These are phyloP conservation scores for Solenopsis invicta DNA, from an alignment of 1,140 invertebrate species.

Conservation along the genomic window DNA sequence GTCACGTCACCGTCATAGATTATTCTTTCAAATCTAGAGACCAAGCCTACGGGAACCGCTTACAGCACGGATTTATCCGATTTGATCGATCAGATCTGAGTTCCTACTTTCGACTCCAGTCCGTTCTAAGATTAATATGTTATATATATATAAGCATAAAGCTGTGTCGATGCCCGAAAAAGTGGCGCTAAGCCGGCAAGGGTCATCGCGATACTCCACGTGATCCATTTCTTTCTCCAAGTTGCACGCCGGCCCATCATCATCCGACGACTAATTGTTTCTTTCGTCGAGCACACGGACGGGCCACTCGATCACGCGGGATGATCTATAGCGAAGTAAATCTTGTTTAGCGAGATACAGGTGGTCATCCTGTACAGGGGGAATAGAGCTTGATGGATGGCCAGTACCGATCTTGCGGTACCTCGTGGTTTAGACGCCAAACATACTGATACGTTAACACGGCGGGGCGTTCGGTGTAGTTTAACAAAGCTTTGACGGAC, in stretches of 20 bases:
- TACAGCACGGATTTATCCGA: conserved; percentile 23
- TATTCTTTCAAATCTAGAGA: conserved; percentile 11
- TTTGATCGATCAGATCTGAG: conserved; percentile 32
- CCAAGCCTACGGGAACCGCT: background rate
- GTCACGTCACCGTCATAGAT: background rate
- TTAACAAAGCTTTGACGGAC: conserved; percentile 65
- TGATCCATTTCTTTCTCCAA: conserved; percentile 37
- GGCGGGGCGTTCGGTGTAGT: conserved; percentile 40
- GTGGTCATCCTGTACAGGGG: conserved; percentile 65
- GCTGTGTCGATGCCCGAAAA: background rate
- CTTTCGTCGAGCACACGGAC: conserved; percentile 51
- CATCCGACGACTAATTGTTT: conserved; percentile 63
- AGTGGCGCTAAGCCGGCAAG: background rate
- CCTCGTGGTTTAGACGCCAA: conserved; percentile 71
- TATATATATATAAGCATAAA: conserved; percentile 16
- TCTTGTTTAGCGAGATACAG: conserved; percentile 76
- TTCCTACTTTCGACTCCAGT: background rate
- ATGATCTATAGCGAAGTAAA: conserved; percentile 74
- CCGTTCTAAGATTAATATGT: background rate
- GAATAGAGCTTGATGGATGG: conserved; percentile 74
- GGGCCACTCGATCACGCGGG: conserved; percentile 66
- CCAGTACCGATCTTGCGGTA: conserved; percentile 70
- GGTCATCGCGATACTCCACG: conserved; percentile 7
- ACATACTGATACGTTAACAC: conserved; percentile 72
- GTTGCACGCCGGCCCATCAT: conserved; percentile 6